phyloP scores from a whole-genome alignment of 2,888 invertebrate species.

The Thereva unica region DNA sequence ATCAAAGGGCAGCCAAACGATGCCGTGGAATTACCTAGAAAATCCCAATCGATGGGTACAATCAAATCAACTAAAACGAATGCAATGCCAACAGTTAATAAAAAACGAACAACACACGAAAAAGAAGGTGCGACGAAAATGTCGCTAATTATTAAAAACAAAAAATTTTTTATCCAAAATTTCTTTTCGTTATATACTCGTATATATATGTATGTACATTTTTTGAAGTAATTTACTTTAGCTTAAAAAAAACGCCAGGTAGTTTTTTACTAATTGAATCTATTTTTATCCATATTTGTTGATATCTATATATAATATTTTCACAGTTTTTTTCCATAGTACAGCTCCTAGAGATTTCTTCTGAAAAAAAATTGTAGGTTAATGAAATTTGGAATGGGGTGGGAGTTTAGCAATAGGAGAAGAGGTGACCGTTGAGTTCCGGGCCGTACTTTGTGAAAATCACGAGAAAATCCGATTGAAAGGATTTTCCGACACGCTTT shows the following conservation, averaged over 20 bases:
- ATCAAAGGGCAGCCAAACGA: constrained; percentile 62
- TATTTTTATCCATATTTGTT: too few species aligned
- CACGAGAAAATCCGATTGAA: too few species aligned
- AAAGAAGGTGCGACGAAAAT: constrained; percentile 60
- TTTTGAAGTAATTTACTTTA: background rate
- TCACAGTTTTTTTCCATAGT: constrained; percentile 12
- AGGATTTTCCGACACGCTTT: too few species aligned
- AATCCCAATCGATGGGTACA: constrained; percentile 86
- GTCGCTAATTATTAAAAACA: constrained; percentile 49
- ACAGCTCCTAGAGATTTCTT: too few species aligned
- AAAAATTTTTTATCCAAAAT: constrained; percentile 32
- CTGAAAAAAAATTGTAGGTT: too few species aligned
- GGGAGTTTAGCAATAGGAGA: too few species aligned
- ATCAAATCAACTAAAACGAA: constrained; percentile 66
- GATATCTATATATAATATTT: constrained; percentile 14
- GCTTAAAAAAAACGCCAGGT: constrained; percentile 25
- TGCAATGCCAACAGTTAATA: constrained; percentile 66
- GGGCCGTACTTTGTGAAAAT: too few species aligned
- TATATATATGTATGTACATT: constrained; percentile 22
- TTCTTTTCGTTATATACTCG: constrained; percentile 27
- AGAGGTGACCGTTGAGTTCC: too few species aligned
- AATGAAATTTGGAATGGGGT: too few species aligned
- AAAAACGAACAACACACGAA: constrained; percentile 65
- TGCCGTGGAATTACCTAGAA: constrained; percentile 67
- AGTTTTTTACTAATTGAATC: background rate